Base-by-base conservation (phyloP, 2,113 vertebrate species). In the Heloderma charlesbogerti region DNA sequence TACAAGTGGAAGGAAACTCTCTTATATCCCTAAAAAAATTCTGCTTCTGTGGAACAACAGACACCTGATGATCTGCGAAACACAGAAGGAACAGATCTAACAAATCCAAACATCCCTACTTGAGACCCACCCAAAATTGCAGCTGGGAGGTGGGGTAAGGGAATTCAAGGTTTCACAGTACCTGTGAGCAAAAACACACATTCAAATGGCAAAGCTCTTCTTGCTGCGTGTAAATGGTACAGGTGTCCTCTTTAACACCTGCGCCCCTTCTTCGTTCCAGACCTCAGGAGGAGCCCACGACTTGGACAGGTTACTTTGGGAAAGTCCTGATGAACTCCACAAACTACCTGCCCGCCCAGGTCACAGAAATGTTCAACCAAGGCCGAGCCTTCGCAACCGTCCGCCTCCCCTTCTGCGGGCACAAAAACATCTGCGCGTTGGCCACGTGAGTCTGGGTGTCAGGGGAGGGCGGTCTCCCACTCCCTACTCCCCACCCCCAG, bases 311-410 rank as follows among this genome's bases (percentile, higher is more conserved):
- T 12, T 99, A 99, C 95, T 98, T 99, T 71, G 99, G 99, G 45
- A 99, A 99, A 96, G 98, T 99, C 34, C 97, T 99, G 94, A 98
- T 99, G 99, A 98, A 98, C 0, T 99, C 99, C 34, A 99, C 99
- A 37, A 99, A 98, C 94, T 99, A 99, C 95, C 94, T 99, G 96
- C 99, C 99, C 57, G 98, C 99, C 45, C 99, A 99, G 96, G 99
- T 99, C 60, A 99, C 99, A 0, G 99, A 99, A 93, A 99, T 99
- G 99, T 99, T 99, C 97, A 99, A 98, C 93, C 99, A 99, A 97
- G 99, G 99, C 0, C 97, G 99, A 94, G 99, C 99, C 92, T 99
- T 99, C 48, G 99, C 99, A 84, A 99, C 99, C 0, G 99, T 99
- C 37, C 98, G 99, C 69, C 97, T 99, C 96, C 99, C 99, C 0